A percentile compares a stretch with the other conserved stretches of the same genome.
These are phyloP conservation scores for Scolopax bukidnonensis DNA, from an alignment of 2,797 vertebrate genomes.

Conservation along the genomic window DNA sequence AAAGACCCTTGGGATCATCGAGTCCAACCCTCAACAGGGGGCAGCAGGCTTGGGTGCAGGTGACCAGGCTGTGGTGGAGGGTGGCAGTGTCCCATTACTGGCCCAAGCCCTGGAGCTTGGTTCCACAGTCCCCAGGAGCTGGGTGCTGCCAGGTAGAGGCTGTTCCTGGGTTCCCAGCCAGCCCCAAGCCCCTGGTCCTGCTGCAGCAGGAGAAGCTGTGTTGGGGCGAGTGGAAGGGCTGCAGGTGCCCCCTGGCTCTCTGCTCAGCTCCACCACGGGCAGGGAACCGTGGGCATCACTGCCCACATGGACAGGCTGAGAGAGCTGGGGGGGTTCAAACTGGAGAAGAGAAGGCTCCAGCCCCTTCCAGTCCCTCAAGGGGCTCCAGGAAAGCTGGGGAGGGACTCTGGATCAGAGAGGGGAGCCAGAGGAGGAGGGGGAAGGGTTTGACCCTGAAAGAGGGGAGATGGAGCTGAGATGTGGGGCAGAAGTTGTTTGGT, in stretches of 20 bases:
- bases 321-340: too few relatives aligned
- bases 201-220: neutral
- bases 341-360: neutral
- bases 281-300: neutral
- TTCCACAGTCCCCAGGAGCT: fast-evolving
- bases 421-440: too few relatives aligned
- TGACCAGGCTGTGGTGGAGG: neutral
- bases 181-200: neutral
- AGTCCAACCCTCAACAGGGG: too few relatives aligned
- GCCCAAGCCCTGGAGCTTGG: neutral
- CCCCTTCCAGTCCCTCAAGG: too few relatives aligned
- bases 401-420: too few relatives aligned
- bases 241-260: neutral
- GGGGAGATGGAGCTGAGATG: neutral
- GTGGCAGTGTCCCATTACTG: neutral
- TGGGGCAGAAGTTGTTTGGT: neutral
- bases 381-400: too few relatives aligned
- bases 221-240: neutral
- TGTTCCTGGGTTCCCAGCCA: neutral
- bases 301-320: neutral
- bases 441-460: neutral
- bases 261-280: neutral
- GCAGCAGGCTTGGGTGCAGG: fast-evolving
- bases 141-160: neutral
- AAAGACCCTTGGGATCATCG: too few relatives aligned